phyloP scores from a whole-genome alignment of 2,797 vertebrate species.

The Thaleichthys pacificus region DNA sequence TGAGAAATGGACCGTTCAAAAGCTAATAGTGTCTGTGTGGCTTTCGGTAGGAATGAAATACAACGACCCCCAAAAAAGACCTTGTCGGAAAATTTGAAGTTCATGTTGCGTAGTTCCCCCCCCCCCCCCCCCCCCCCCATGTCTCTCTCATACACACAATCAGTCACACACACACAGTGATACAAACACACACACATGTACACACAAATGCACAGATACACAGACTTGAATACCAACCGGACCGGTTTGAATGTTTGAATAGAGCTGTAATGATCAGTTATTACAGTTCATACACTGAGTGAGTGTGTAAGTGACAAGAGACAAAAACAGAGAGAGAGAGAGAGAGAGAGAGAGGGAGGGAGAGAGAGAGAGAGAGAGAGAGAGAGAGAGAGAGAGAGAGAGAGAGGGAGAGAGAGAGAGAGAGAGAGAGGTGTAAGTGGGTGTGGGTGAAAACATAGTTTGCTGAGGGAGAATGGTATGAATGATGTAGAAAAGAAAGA shows the following conservation, averaged over 20 bases:
- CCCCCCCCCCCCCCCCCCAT: too few species aligned
- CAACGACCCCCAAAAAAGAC: background rate
- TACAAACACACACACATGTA: background rate
- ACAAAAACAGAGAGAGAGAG: background rate
- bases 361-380: too few species aligned
- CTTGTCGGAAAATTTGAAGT: background rate
- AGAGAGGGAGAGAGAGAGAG: background rate
- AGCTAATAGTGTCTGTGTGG: background rate
- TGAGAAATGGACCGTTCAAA: background rate
- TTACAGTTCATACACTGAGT: background rate
- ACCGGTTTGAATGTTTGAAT: background rate
- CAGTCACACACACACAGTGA: background rate
- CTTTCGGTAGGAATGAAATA: background rate
- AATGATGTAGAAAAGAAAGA: too few species aligned
- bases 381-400: too few species aligned
- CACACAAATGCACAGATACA: background rate
- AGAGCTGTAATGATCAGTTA: background rate
- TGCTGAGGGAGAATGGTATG: too few species aligned
- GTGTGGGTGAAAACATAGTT: too few species aligned
- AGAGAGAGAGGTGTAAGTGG: background rate
- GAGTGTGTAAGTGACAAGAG: background rate
- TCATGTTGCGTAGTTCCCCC: background rate
- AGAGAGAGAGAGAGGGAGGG: background rate
- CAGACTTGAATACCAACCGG: background rate
- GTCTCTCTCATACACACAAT: background rate